Evolutionary conservation across 2,888 invertebrate genomes (phyloP).

Genomic region (Drosophila limbata): DNA sequence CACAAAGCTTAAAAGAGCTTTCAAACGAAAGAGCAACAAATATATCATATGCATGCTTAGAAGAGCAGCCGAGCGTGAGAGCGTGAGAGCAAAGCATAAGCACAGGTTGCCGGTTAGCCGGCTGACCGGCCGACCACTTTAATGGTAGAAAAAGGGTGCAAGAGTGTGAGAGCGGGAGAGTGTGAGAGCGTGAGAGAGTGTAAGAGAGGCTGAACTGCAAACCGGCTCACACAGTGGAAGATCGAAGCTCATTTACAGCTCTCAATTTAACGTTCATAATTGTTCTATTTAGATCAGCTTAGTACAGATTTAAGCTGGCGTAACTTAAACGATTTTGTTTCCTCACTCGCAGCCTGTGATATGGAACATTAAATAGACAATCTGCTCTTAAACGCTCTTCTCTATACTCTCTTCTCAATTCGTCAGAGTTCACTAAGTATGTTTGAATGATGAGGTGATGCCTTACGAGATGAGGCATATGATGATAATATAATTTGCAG

Average conservation of each 20-base stretch:
- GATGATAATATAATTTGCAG: no score
- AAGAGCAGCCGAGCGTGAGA: conserved; percentile 22
- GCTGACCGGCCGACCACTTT: conserved; percentile 54
- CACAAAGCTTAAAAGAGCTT: conserved; percentile 52
- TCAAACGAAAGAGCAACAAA: conserved; percentile 19
- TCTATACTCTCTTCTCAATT: not conserved
- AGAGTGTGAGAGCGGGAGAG: conserved; percentile 27
- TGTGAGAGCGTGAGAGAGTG: conserved; percentile 19
- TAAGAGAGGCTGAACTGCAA: conserved; percentile 17
- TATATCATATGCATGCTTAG: conserved; percentile 8
- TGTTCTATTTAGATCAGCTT: not conserved
- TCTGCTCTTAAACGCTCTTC: not conserved
- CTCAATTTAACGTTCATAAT: not conserved
- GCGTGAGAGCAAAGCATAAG: conserved; percentile 16
- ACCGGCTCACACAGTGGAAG: conserved; percentile 55
- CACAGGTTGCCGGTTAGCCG: conserved; percentile 69
- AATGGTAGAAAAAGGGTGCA: conserved; percentile 29
- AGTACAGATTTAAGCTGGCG: not conserved
- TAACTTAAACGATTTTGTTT: not conserved
- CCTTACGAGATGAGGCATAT: no score
- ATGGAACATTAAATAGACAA: not conserved
- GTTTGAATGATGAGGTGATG: no score
- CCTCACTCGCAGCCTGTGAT: not conserved
- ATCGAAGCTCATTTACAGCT: conserved; percentile 26
- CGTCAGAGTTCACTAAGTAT: not conserved